Evolutionary conservation across 2,113 vertebrate species (phyloP).

Genomic region (Neotoma lepida): DNA sequence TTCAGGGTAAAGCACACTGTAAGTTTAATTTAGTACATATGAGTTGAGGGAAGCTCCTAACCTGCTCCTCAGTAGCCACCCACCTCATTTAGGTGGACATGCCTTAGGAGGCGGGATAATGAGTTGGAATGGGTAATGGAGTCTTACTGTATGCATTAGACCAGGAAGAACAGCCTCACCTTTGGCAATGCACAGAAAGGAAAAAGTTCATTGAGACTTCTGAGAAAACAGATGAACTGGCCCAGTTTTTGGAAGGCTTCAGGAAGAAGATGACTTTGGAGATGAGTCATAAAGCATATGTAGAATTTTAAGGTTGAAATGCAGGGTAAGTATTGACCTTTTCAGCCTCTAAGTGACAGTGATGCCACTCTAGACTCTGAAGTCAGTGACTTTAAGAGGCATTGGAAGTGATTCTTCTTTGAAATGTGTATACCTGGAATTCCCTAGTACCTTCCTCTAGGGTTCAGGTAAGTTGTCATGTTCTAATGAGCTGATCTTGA

Average conservation of each 20-base stretch:
- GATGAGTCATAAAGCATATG: conserved; percentile 24
- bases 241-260: conserved; percentile 3
- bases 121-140: not conserved
- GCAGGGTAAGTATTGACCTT: not conserved
- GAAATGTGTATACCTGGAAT: not conserved
- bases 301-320: conserved; percentile 26
- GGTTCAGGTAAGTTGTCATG: conserved; percentile 47
- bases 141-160: not conserved
- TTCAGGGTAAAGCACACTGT: conserved; percentile 6
- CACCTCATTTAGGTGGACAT: not conserved
- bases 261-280: conserved; percentile 41
- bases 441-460: conserved; percentile 34
- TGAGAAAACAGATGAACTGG: conserved; percentile 13
- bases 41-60: not conserved
- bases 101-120: not conserved
- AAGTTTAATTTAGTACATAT: not conserved
- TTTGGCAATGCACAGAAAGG: not conserved
- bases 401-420: conserved; percentile 18
- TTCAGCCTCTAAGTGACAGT: not conserved
- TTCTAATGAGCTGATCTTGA: conserved; percentile 15
- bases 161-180: not conserved
- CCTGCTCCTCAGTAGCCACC: conserved; percentile 14
- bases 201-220: not conserved
- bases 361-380: not conserved
- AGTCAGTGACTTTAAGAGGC: not conserved